These are phyloP conservation scores for Melinaea menophilus DNA, from an alignment of 2,888 invertebrate genomes.

Conservation along the genomic window DNA sequence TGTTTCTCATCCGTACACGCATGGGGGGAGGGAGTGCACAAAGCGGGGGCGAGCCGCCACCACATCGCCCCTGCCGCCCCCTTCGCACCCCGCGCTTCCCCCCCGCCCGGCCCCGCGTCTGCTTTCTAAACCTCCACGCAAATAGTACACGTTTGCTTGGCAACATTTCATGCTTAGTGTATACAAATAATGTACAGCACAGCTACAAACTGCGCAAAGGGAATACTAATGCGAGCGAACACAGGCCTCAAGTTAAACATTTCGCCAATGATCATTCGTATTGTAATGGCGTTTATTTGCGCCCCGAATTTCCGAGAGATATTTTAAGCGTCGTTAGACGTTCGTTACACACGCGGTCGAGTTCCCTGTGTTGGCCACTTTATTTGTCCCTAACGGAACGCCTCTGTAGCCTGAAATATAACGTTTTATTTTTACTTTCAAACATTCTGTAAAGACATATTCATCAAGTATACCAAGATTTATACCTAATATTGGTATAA, in stretches of 20 bases:
- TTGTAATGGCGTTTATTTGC: conserved; percentile 40
- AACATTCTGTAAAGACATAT: no score
- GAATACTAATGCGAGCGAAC: conserved; percentile 63
- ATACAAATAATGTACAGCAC: conserved; percentile 74
- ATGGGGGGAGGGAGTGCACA: conserved; percentile 48
- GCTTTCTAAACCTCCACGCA: conserved; percentile 76
- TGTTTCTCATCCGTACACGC: conserved; percentile 67
- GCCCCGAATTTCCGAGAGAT: conserved; percentile 25
- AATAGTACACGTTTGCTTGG: conserved; percentile 77
- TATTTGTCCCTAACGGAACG: neutral
- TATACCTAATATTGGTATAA: no score
- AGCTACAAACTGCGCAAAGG: conserved; percentile 70
- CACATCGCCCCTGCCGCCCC: conserved; percentile 49
- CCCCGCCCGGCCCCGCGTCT: conserved; percentile 49
- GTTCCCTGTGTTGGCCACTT: neutral
- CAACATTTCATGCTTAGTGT: conserved; percentile 78
- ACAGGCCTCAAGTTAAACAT: conserved; percentile 55
- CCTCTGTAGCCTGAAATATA: neutral
- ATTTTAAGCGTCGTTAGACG: conserved; percentile 26
- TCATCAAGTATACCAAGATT: no score
- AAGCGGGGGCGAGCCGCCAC: conserved; percentile 39
- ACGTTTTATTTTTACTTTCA: no score
- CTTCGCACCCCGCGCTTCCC: conserved; percentile 55
- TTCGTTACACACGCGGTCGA: conserved; percentile 19
- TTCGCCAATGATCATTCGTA: conserved; percentile 50